Conservation (phyloP, 1,140 invertebrate genomes). For the Saccostrea cuccullata region DNA sequence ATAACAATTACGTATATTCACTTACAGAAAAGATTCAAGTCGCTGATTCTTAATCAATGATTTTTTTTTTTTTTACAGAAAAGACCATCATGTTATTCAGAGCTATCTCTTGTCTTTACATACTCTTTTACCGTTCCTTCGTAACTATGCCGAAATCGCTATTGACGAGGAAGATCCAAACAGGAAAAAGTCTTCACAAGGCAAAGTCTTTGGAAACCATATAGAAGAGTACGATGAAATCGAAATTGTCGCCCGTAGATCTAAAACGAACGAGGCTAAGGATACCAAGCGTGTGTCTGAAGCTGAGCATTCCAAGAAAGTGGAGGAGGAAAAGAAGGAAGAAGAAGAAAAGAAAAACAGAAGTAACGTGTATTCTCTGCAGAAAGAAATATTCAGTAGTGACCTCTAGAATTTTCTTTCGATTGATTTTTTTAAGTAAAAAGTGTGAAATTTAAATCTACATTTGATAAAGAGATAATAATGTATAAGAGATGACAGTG, state of each 20-base stretch:
- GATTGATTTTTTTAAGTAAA: too few relatives aligned
- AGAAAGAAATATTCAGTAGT: constrained; percentile 9
- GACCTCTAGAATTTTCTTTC: not conserved
- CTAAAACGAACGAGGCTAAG: not conserved
- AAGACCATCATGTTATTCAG: not conserved
- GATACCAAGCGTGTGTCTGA: not conserved
- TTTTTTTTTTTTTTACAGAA: constrained; percentile 3
- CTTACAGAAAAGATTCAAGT: too few relatives aligned
- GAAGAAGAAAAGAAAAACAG: not conserved
- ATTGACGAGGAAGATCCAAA: not conserved
- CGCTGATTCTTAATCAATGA: not conserved
- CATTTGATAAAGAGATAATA: too few relatives aligned
- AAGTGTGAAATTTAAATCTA: too few relatives aligned
- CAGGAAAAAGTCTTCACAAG: not conserved
- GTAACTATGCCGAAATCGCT: not conserved
- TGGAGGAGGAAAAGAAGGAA: not conserved
- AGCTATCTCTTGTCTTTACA: not conserved
- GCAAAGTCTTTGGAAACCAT: not conserved
- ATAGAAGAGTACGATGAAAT: constrained; percentile 23
- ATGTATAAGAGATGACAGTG: too few relatives aligned
- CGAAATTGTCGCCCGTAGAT: not conserved
- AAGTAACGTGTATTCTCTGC: not conserved
- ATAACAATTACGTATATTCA: too few relatives aligned
- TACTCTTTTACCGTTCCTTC: not conserved
- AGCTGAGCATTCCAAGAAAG: not conserved